Evolutionary conservation across 2,797 vertebrate genomes (phyloP).

Genomic region (Garrulus glandarius): DNA sequence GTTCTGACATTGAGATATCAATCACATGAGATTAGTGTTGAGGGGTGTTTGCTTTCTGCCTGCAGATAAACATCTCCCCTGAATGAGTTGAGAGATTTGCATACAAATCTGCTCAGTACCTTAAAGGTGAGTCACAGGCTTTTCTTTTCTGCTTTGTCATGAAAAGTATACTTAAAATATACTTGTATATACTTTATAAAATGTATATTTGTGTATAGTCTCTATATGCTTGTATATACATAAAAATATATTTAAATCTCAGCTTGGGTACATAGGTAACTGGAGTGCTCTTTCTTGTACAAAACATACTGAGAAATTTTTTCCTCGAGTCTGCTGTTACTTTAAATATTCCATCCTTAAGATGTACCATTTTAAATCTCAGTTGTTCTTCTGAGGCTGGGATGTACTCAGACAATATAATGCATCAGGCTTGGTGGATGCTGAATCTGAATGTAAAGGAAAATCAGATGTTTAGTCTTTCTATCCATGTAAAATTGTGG

Average conservation of each 20-base stretch:
- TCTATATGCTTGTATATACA: not conserved
- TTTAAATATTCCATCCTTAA: not conserved
- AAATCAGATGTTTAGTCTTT: not conserved
- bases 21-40: not conserved
- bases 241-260: not conserved
- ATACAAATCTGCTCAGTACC: not conserved
- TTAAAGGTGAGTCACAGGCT: not conserved
- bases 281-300: not conserved
- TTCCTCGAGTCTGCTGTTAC: not conserved
- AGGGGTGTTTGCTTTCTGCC: conserved; percentile 4
- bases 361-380: not conserved
- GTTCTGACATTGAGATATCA: not conserved
- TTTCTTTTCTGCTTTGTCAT: not conserved
- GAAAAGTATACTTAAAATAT: not conserved
- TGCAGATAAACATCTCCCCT: not conserved
- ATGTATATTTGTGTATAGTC: not conserved
- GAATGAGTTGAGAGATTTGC: not conserved
- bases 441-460: not conserved
- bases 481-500: not conserved
- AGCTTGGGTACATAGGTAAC: not conserved
- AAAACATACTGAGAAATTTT: not conserved
- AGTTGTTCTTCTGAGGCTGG: not conserved
- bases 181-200: not conserved
- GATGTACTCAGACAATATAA: not conserved
- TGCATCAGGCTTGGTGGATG: not conserved